Evolutionary conservation across 2,113 vertebrate species (phyloP), one percentile per base, ranked within the genome.

Genomic region (Regulus satrapa): DNA sequence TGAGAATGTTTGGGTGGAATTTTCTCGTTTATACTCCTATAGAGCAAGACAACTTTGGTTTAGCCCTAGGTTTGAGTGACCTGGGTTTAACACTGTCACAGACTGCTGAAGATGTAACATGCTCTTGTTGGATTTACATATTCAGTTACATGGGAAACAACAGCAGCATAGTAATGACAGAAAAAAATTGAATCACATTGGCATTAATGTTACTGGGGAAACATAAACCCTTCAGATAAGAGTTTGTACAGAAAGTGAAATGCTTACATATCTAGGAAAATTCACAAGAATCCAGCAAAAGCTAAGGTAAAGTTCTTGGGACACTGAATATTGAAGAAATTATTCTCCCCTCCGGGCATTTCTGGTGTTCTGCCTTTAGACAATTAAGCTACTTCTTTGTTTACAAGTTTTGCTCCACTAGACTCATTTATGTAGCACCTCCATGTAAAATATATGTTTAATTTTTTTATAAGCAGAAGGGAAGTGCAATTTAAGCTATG

Each of bases 41-140:
- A 41, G 36, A 41, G 15, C 29, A 41, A 49, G 49, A 41, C 24
- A 59, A 28, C 12, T 18, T 34, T 24, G 45, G 66, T 51, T 59
- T 29, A 66, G 40, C 25, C 40, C 12, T 12, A 23, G 6, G 29
- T 59, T 9, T 51, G 54, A 34, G 45, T 51, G 54, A 51, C 66
- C 3, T 0, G 4, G 16, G 12, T 51, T 5, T 61, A 49, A 10
- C 15, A 29, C 31, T 23, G 28, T 54, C 61, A 58, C 3, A 7
- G 41, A 18, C 19, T 26, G 26, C 18, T 83, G 12, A 51, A 58
- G 34, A 26, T 23, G 32, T 55, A 43, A 52, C 38, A 20, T 64
- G 43, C 15, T 59, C 43, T 46, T 74, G 28, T 32, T 10, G 48
- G 21, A 48, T 25, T 48, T 10, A 46, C 28, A 32, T 19, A 29